Base-by-base conservation (phyloP, 2,888 invertebrate species). In the Hemithea aestivaria region DNA sequence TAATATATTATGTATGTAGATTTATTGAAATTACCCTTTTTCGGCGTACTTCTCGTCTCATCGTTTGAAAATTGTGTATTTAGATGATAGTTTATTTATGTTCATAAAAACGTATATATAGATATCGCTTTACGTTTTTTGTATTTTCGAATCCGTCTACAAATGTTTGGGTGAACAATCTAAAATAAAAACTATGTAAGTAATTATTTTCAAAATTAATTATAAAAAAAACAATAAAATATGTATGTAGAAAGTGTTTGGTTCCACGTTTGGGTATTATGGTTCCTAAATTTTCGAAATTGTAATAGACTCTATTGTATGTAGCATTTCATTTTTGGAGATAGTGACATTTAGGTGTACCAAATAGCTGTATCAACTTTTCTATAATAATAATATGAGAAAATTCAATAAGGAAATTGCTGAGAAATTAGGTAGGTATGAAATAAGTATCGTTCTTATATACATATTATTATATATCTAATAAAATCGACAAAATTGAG, bases 211-310 rank as follows among this genome's bases (percentile, higher is more conserved):
- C 84, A 82, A 84, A 87, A 85, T 83, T 83, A 75, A 73, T 67
- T 78, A 82, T 75, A 75, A 72, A 72, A 67, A 67, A 66, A 66
- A 68, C 59, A 69, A 76, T 66, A 66, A 55, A 61, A 62, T 65
- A 79, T 79, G 73, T 74, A 79, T 75, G 67, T 80, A 81, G 73
- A 71, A 77, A 68, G 67, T 77, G 65, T 83, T 85, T 60, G 77
- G 82, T 84, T 85, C 74, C 83, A 81, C 78, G 78, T 87, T 85
- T 83, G 84, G 87, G 87, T 87, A 85, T 87, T 87, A 85, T 83
- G 85, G 87, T 87, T 87, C 87, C 87, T 87, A 87, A 87, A 85
- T 87, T 85, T 84, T 87, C 84, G 82, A 87, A 85, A 87, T 83
- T 85, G 83, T 85, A 87, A 85, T 84, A 84, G 82, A 82, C 78